Evolutionary conservation across 2,797 vertebrate genomes (phyloP).

Genomic region (Lateolabrax maculatus): DNA sequence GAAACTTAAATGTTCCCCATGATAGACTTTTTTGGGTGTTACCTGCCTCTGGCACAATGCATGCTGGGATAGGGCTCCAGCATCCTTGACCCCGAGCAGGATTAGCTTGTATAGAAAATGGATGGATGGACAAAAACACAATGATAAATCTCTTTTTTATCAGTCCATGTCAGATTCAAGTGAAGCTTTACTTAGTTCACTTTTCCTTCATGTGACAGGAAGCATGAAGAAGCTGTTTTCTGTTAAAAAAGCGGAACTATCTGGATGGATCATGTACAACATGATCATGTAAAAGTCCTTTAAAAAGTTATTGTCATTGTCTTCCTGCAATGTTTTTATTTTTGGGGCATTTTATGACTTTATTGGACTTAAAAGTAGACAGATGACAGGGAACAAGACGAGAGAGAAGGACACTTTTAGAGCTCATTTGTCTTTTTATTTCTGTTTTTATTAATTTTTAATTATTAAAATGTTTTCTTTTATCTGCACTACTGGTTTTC

Average conservation of each 20-base stretch:
- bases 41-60: neutral
- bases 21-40: neutral
- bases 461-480: neutral
- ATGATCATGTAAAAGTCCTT: no score
- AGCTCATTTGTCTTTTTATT: no score
- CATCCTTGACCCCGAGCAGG: no score
- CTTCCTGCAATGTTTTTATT: neutral
- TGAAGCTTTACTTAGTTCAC: neutral
- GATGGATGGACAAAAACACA: neutral
- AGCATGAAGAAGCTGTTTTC: no score
- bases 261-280: no score
- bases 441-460: no score
- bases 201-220: no score
- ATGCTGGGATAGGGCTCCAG: neutral
- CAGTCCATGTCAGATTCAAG: neutral
- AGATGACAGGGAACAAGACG: neutral
- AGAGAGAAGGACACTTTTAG: no score
- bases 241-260: no score
- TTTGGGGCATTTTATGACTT: neutral
- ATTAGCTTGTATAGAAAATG: neutral
- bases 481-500: neutral
- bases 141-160: neutral
- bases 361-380: neutral
- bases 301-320: no score
- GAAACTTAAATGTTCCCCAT: neutral